phyloP scores from a whole-genome alignment of 1,140 invertebrate genomes.

The Arctopsyche grandis region DNA sequence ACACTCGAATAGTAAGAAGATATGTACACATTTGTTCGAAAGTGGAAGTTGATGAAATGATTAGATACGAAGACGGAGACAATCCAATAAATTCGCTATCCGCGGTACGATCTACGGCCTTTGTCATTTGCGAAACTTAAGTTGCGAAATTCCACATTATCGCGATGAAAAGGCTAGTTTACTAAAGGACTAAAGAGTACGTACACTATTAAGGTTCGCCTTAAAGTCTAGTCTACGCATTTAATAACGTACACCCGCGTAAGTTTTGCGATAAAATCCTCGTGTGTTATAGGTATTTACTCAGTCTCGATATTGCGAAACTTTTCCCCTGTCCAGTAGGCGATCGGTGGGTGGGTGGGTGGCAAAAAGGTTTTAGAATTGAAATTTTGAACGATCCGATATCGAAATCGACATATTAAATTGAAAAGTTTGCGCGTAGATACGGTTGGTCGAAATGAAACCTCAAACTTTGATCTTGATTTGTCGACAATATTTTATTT shows the following conservation, averaged over 20 bases:
- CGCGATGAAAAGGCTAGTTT: background rate
- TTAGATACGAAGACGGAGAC: background rate
- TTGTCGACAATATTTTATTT: background rate
- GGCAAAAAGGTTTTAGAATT: slow-evolving; percentile 11
- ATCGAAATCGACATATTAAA: slow-evolving; percentile 18
- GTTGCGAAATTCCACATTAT: background rate
- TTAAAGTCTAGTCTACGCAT: background rate
- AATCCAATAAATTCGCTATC: background rate
- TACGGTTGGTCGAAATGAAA: background rate
- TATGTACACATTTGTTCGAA: background rate
- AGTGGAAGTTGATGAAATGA: slow-evolving; percentile 15
- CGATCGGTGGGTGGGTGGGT: background rate
- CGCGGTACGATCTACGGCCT: background rate
- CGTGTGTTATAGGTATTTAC: background rate
- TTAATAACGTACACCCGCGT: background rate
- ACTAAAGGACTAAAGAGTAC: background rate
- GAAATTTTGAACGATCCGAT: slow-evolving; percentile 15
- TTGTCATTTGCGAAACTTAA: background rate
- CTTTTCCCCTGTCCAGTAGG: slow-evolving; percentile 15
- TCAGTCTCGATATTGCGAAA: slow-evolving; percentile 6
- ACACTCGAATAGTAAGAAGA: background rate
- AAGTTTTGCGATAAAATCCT: background rate
- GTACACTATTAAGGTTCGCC: background rate
- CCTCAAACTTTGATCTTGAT: background rate
- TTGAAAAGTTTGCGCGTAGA: background rate